These are phyloP conservation scores for Cettia cetti DNA, from an alignment of 2,113 vertebrate genomes.

Conservation along the genomic window DNA sequence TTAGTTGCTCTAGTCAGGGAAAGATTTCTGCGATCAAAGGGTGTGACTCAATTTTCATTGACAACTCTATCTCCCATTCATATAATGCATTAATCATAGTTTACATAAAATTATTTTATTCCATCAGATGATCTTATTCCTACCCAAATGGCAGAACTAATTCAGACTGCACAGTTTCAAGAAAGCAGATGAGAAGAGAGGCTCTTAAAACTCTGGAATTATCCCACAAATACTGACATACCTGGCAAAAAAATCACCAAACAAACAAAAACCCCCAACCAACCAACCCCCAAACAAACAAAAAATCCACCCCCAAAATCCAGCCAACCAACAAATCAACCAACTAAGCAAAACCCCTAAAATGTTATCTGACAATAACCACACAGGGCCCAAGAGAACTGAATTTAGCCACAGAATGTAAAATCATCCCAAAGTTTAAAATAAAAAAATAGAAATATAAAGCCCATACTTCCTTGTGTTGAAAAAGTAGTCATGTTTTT, in stretches of 20 bases:
- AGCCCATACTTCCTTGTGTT: rapidly evolving
- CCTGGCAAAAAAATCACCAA: neutral
- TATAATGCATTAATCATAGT: neutral
- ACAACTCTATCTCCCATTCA: neutral
- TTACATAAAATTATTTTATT: neutral
- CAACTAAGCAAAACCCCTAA: neutral
- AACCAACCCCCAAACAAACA: neutral
- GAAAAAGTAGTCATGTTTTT: neutral
- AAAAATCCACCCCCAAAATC: neutral
- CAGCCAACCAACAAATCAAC: neutral
- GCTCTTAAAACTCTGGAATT: constrained; percentile 43
- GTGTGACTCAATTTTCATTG: neutral
- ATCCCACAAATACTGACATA: neutral
- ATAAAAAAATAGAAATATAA: neutral
- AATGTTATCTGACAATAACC: neutral
- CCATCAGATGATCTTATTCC: neutral
- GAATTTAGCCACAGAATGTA: neutral
- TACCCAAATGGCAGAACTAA: constrained; percentile 9
- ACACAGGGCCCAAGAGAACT: neutral
- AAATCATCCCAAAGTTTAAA: neutral
- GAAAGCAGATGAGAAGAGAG: constrained; percentile 28
- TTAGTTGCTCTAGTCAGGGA: neutral
- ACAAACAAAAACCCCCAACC: neutral
- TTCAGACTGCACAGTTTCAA: constrained; percentile 17
- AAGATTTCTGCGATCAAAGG: neutral